These are phyloP conservation scores for Trachelus stipa DNA, from an alignment of 2,888 invertebrate species.

Conservation along the genomic window DNA sequence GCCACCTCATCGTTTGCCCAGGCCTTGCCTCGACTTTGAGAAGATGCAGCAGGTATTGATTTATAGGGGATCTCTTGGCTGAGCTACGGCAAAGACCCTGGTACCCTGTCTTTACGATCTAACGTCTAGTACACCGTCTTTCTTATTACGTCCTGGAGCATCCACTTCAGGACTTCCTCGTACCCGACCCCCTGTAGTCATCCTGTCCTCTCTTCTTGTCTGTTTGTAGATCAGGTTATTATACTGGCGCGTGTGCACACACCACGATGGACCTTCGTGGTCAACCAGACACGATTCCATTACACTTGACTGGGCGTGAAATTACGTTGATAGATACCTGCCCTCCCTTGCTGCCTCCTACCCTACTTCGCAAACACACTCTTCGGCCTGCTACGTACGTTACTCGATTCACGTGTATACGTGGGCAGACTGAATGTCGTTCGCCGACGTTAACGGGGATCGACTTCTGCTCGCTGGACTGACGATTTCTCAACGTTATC, in stretches of 20 bases:
- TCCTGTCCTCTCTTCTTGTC: no score
- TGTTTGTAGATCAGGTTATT: slow-evolving; percentile 17
- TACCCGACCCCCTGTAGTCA: no score
- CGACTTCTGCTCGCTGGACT: no score
- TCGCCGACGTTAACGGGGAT: neutral
- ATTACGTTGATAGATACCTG: slow-evolving; percentile 27
- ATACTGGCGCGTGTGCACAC: slow-evolving; percentile 20
- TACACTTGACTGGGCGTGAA: slow-evolving; percentile 34
- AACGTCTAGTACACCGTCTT: no score
- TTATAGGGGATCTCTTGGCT: no score
- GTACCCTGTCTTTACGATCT: no score
- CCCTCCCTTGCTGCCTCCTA: slow-evolving; percentile 1
- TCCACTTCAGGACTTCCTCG: no score
- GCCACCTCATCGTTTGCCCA: slow-evolving; percentile 71
- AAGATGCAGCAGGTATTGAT: slow-evolving; percentile 91
- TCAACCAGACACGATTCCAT: slow-evolving; percentile 35
- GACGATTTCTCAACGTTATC: no score
- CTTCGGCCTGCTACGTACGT: neutral
- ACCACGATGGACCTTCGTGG: slow-evolving; percentile 29
- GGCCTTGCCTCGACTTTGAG: slow-evolving; percentile 94
- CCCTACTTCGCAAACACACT: neutral
- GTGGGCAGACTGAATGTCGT: neutral
- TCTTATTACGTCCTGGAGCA: no score
- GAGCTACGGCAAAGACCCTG: no score
- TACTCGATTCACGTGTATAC: no score